Conservation (phyloP, 2,797 vertebrate species). For the Simalia tracyae region DNA sequence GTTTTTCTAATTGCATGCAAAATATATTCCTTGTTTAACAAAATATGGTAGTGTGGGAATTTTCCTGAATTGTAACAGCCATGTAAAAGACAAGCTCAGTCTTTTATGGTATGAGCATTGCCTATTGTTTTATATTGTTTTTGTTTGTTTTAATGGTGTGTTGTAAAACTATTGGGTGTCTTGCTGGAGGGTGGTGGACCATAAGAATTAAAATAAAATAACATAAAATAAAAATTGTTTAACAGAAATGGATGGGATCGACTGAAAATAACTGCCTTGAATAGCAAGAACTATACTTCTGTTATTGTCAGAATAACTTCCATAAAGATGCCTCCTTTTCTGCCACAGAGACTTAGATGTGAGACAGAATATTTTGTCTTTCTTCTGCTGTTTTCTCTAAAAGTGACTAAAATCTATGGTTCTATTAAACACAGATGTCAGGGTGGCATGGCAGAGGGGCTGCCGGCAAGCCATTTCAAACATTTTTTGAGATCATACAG, state of each 20-base stretch:
- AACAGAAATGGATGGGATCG: not conserved
- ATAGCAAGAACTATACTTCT: constrained; percentile 22
- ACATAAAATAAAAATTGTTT: constrained; percentile 4
- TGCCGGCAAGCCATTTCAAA: constrained; percentile 30
- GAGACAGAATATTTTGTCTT: constrained; percentile 40
- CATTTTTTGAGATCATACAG: constrained; percentile 20
- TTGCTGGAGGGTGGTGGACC: not conserved
- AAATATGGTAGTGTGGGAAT: constrained; percentile 10
- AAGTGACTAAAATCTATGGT: constrained; percentile 22
- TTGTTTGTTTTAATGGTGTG: not conserved
- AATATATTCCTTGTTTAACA: constrained; percentile 28
- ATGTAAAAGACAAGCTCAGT: not conserved
- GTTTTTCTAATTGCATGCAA: constrained; percentile 35
- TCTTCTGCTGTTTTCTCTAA: constrained; percentile 32
- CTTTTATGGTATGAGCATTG: not conserved
- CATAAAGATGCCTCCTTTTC: constrained; percentile 4
- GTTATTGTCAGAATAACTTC: constrained; percentile 20
- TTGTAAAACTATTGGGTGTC: not conserved
- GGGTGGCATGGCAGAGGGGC: not conserved
- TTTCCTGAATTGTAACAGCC: constrained; percentile 11
- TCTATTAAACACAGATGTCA: constrained; percentile 52
- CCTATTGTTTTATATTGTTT: not conserved
- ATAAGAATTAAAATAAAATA: not conserved
- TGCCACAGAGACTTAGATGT: not conserved
- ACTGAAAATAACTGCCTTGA: not conserved